phyloP scores from a whole-genome alignment of 2,797 vertebrate genomes.

The Microcaecilia unicolor region DNA sequence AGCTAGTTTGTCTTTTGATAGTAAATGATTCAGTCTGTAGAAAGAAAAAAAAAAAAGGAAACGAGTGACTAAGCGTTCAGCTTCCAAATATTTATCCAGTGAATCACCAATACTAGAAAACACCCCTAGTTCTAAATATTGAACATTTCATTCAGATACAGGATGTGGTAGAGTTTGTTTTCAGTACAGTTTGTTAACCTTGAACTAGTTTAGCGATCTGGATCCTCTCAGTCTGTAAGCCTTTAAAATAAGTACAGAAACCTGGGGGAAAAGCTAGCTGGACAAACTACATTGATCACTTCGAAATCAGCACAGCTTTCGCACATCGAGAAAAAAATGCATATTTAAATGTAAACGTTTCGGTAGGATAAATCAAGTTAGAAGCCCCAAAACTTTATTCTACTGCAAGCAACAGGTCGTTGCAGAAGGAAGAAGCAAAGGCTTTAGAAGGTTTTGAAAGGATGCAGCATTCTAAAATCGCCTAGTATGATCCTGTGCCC shows the following conservation, averaged over 20 bases:
- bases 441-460: no score
- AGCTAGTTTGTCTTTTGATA: no score
- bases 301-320: no score
- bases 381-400: no score
- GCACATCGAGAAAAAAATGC: no score
- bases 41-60: constrained; percentile 32
- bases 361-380: no score
- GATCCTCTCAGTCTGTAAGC: constrained; percentile 19
- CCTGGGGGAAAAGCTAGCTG: no score
- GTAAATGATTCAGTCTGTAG: constrained; percentile 40
- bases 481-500: constrained; percentile 1
- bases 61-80: constrained; percentile 43
- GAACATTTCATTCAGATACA: constrained; percentile 39
- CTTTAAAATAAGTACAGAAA: no score
- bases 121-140: constrained; percentile 22
- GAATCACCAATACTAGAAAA: constrained; percentile 54
- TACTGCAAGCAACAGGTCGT: no score
- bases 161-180: constrained; percentile 33
- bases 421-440: no score
- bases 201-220: constrained; percentile 25
- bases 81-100: constrained; percentile 47
- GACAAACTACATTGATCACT: no score
- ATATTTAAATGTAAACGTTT: no score
- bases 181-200: constrained; percentile 25
- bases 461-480: not conserved